These are phyloP conservation scores for Dicaeum eximium DNA, from an alignment of 2,113 vertebrate species.

Conservation along the genomic window DNA sequence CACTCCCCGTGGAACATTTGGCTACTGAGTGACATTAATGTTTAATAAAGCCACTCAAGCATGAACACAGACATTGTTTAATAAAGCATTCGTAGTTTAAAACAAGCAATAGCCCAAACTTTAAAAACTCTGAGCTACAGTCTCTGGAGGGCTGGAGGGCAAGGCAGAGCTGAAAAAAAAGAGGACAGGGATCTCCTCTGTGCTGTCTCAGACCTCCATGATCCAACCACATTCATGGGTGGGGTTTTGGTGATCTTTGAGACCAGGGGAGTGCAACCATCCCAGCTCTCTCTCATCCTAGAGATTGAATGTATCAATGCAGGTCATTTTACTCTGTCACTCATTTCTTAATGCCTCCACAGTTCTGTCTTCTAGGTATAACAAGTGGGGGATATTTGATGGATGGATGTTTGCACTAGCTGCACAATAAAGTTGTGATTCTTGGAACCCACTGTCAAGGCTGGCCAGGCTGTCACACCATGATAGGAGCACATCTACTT, in stretches of 20 bases:
- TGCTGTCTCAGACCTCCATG: background rate
- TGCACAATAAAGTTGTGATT: background rate
- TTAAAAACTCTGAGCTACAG: background rate
- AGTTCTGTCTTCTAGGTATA: background rate
- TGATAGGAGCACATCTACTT: background rate
- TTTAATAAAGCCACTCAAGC: background rate
- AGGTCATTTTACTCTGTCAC: background rate
- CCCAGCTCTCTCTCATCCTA: background rate
- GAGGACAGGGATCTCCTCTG: background rate
- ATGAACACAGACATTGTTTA: background rate
- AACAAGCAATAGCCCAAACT: background rate
- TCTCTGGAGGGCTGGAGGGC: background rate
- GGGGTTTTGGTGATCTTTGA: background rate
- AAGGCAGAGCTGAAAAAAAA: background rate
- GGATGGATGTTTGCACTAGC: background rate
- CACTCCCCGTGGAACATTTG: background rate
- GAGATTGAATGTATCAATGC: background rate
- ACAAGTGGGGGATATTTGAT: background rate
- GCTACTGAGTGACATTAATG: background rate
- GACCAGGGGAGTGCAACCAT: background rate
- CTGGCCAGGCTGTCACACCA: background rate
- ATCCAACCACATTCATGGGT: rapidly evolving
- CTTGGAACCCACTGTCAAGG: background rate
- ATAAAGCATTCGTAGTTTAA: background rate
- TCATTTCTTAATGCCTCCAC: background rate